phyloP scores from a whole-genome alignment of 2,888 invertebrate species.

The Caenorhabditis sp. region DNA sequence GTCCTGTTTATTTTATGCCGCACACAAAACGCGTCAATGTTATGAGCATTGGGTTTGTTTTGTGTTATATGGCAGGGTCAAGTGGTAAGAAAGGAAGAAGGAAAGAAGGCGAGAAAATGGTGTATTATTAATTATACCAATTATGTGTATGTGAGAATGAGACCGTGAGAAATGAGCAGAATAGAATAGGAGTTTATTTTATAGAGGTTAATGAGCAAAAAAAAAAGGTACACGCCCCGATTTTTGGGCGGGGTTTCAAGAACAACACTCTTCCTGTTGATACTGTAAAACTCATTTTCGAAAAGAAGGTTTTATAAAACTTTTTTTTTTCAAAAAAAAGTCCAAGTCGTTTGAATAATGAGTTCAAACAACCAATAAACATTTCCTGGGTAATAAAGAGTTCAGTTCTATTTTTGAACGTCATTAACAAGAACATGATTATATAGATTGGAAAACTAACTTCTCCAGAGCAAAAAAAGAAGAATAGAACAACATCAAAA shows the following conservation, averaged over 20 bases:
- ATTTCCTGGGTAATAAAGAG: too few relatives aligned
- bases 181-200: background rate
- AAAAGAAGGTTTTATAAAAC: too few relatives aligned
- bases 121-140: slow-evolving; percentile 11
- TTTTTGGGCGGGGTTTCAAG: slow-evolving; percentile 20
- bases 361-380: too few relatives aligned
- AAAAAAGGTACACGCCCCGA: slow-evolving; percentile 11
- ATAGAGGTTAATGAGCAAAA: slow-evolving; percentile 18
- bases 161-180: background rate
- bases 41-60: background rate
- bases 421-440: too few relatives aligned
- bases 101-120: slow-evolving; percentile 3
- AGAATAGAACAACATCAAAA: slow-evolving; percentile 15
- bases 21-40: background rate
- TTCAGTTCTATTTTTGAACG: too few relatives aligned
- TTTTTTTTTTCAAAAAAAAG: too few relatives aligned
- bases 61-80: background rate
- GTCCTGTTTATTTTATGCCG: background rate
- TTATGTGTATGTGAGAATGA: slow-evolving; percentile 29
- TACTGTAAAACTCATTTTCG: background rate
- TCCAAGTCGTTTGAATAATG: too few relatives aligned
- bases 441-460: too few relatives aligned
- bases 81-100: background rate
- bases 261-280: slow-evolving; percentile 13
- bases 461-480: too few relatives aligned